Conservation (phyloP, 2,888 invertebrate species). For the Acleris sparsana region DNA sequence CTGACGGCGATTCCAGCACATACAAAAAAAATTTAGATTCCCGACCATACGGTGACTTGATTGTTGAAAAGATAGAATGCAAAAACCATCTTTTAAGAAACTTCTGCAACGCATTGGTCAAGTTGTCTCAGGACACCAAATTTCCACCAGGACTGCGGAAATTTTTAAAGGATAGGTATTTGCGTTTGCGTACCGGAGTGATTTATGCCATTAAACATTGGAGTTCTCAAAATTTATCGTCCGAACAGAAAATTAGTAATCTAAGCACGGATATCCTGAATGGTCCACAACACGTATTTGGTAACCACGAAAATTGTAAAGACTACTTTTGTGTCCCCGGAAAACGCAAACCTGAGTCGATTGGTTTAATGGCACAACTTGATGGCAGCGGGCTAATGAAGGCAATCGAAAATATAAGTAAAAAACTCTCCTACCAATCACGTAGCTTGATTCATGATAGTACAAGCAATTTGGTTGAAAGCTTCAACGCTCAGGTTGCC, state of each 20-base stretch:
- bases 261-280: conserved; percentile 18
- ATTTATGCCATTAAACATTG: conserved; percentile 20
- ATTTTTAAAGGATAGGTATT: conserved; percentile 11
- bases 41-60: conserved; percentile 14
- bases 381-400: conserved; percentile 3
- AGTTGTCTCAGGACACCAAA: conserved; percentile 18
- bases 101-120: conserved; percentile 13
- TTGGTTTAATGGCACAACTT: conserved; percentile 11
- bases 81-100: conserved; percentile 19
- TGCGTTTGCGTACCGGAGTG: conserved; percentile 17
- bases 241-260: conserved; percentile 15
- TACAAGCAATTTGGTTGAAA: neutral
- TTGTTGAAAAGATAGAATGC: conserved; percentile 23
- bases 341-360: conserved; percentile 5
- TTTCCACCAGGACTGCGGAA: conserved; percentile 8
- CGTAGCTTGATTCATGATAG: conserved; percentile 10
- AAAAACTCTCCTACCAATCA: conserved; percentile 15
- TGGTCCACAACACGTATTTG: conserved; percentile 24
- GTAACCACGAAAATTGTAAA: conserved; percentile 19
- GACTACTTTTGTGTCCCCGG: conserved; percentile 8
- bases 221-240: conserved; percentile 13
- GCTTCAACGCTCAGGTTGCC: conserved; percentile 2
- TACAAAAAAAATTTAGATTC: conserved; percentile 9
- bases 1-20: conserved; percentile 26
- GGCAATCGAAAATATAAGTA: conserved; percentile 17